Evolutionary conservation across 2,888 invertebrate genomes (phyloP), one percentile per base, ranked within the genome.

Genomic region (Pseudococcus jackbeardsleyi): DNA sequence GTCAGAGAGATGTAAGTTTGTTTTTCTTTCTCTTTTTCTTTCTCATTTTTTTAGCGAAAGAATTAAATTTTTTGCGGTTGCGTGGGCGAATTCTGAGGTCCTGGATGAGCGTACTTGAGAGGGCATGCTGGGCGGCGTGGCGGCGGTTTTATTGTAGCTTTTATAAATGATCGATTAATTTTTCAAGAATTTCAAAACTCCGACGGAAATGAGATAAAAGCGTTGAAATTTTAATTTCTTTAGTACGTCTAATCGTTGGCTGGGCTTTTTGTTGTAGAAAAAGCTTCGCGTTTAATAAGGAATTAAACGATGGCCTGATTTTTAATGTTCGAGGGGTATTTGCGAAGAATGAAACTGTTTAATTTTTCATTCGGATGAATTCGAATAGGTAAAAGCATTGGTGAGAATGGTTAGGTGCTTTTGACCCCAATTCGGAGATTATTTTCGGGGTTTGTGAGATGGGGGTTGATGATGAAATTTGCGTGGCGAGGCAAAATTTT

Each of bases 121-220:
- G 12, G 33, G 26, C 12, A 8, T 26, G 7, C 3, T 59, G 19
- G 6, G 6, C 64, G 12, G 64, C 22, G 26, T 33, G 26, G 26
- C 26, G 26, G 19, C 19, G 6, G 12, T 33, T 72, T 26, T 33
- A 72, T 5, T 72, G 22, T 33, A 72, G 26, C 22, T 15, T 33
- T 33, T 64, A 33, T 64, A 72, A 72, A 72, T 72, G 68, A 72
- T 72, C 68, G 68, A 72, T 72, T 72, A 72, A 72, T 72, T 72
- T 72, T 72, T 33, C 68, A 33, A 72, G 33, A 26, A 72, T 26
- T 72, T 72, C 33, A 33, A 26, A 72, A 72, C 22, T 72, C 15
- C 68, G 33, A 26, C 26, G 68, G 68, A 72, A 72, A 72, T 33
- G 68, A 72, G 68, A 72, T 72, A 72, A 72, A 72, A 72, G 68